Percentiles rank a stretch among this genome's conserved stretches.
phyloP scores from a whole-genome alignment of 2,113 vertebrate genomes.

The Oncorhynchus masou region DNA sequence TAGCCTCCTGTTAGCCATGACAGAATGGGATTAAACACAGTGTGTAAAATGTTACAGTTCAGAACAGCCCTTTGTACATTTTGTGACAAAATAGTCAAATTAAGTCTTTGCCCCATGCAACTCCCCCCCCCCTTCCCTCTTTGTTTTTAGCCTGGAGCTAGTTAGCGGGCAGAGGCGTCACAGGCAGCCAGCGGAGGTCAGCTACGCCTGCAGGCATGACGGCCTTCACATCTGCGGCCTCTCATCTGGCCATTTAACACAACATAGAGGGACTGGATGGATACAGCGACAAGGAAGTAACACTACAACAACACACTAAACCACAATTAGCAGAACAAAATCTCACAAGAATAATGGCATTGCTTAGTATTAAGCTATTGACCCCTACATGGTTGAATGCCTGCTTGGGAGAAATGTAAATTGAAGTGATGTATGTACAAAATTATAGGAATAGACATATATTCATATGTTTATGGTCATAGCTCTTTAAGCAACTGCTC shows the following conservation, averaged over 20 bases:
- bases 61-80: constrained; percentile 54
- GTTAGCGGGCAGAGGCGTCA: constrained; percentile 50
- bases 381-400: no score
- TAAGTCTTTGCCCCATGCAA: constrained; percentile 57
- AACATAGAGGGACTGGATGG: background rate
- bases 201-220: constrained; percentile 60
- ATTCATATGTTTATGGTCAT: no score
- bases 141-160: constrained; percentile 63
- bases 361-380: background rate
- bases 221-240: background rate
- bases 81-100: constrained; percentile 66
- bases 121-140: background rate
- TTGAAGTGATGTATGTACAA: no score
- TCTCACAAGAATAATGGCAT: constrained; percentile 11
- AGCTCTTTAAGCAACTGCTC: no score
- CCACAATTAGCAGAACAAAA: constrained; percentile 27
- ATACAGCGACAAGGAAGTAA: constrained; percentile 64
- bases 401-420: no score
- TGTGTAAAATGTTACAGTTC: constrained; percentile 56
- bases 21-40: constrained; percentile 65
- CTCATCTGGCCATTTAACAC: background rate
- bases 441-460: no score
- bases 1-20: constrained; percentile 61
- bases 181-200: constrained; percentile 61
- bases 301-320: constrained; percentile 41